Base-by-base conservation (phyloP, 2,888 invertebrate species). In the Hermodice carunculata region DNA sequence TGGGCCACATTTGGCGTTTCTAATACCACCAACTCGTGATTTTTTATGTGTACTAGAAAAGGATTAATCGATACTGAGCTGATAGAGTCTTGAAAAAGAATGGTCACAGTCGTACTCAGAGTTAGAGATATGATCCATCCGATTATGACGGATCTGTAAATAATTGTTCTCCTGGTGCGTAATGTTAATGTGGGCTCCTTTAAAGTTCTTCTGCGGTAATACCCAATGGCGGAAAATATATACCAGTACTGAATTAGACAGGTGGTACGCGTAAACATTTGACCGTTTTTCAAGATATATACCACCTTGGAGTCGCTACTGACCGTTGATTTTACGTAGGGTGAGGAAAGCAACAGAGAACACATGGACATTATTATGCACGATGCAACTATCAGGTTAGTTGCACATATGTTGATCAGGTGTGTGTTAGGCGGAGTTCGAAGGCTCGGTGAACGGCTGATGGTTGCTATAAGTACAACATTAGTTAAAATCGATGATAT, bases 341-440 rank as follows among this genome's bases (percentile, higher is more conserved):
- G 19, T 3, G 6, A 5, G n/a, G 52, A 58, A 1, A 53, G 17
- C 51, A 76, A 65, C 17, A 80, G 43, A 0, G 76, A 74, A 5
- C 74, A 56, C 26, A 78, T 44, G 3, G 80, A 77, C 3, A 80
- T 58, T 14, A 78, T 14, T 78, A 81, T 80, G 58, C 73, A 71
- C 5, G 77, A 8, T 31, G 75, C 74, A 43, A 82, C 62, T 5
- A 78, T 51, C 14, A 81, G 46, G 65, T 82, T 82, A 53, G 77
- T 82, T 42, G 75, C 69, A 61, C 82, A 80, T 24, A 83, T 82
- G 67, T 81, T 83, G 54, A 82, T 73, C 14, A 83, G 74, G 60
- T 82, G 81, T 14, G 71, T 75, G 67, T 83, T 83, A 26, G 83
- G 81, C 2, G 83, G 82, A 5, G 83, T 81, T 56, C 72, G 75